Conservation (phyloP, 2,113 vertebrate species). For the Otolemur garnettii region DNA sequence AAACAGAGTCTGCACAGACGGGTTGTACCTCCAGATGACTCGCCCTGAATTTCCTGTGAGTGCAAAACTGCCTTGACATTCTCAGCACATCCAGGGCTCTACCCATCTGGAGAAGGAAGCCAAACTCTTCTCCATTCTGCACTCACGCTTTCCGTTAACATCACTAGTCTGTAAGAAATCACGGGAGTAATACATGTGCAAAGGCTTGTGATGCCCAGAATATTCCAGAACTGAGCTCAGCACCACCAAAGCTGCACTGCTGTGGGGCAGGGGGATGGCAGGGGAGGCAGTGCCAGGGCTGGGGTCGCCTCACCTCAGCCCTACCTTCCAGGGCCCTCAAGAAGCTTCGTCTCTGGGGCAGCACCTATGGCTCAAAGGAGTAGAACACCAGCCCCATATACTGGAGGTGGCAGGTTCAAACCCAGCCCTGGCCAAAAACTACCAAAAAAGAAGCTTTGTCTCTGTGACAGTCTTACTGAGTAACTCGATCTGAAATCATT, state of each 20-base stretch:
- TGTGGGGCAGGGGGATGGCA: background rate
- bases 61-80: background rate
- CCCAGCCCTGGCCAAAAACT: too few relatives aligned
- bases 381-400: too few relatives aligned
- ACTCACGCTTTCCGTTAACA: background rate
- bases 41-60: background rate
- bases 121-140: fast-evolving
- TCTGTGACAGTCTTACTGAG: fast-evolving
- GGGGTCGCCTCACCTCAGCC: background rate
- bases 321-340: background rate
- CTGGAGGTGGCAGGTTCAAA: too few relatives aligned
- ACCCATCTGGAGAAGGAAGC: background rate
- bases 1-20: background rate
- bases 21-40: background rate
- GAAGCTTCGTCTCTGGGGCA: fast-evolving
- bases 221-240: background rate
- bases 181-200: fast-evolving
- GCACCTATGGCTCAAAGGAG: too few relatives aligned
- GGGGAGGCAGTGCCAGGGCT: fast-evolving
- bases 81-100: too few relatives aligned
- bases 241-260: fast-evolving
- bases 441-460: too few relatives aligned
- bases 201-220: too few relatives aligned
- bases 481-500: background rate
- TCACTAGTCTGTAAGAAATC: too few relatives aligned